A percentile compares a stretch with the other conserved stretches of the same genome.
phyloP scores from a whole-genome alignment of 1,140 invertebrate species.

The Lucilia sericata region DNA sequence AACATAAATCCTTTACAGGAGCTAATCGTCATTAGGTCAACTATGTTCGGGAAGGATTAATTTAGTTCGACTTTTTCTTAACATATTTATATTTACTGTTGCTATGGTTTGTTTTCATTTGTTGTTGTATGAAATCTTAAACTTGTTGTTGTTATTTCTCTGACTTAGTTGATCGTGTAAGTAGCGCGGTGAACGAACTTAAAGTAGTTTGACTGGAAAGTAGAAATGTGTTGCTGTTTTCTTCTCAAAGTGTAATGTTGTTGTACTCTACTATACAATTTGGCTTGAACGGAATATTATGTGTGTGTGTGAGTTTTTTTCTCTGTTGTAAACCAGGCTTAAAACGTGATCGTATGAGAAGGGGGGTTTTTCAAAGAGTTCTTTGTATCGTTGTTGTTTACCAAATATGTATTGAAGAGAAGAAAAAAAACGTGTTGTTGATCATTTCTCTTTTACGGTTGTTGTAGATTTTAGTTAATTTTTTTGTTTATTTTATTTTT shows the following conservation, averaged over 20 bases:
- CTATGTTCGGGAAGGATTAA: too few relatives aligned
- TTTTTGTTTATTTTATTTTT: too few relatives aligned
- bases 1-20: too few relatives aligned
- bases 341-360: background rate
- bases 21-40: too few relatives aligned
- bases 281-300: too few relatives aligned
- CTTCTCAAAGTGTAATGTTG: background rate
- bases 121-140: background rate
- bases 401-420: background rate
- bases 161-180: conserved; percentile 45
- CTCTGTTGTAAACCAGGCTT: conserved; percentile 2
- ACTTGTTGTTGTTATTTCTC: conserved; percentile 3
- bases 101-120: background rate
- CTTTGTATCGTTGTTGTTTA: background rate
- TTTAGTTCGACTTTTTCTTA: too few relatives aligned
- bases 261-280: background rate
- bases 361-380: background rate
- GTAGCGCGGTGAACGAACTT: conserved; percentile 65
- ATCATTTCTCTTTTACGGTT: background rate
- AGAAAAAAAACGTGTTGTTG: background rate
- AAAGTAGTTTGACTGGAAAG: conserved; percentile 67
- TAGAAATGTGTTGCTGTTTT: conserved; percentile 33
- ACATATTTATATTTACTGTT: background rate
- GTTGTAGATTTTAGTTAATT: background rate
- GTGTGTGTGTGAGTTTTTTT: too few relatives aligned